Conservation (phyloP, 2,113 vertebrate genomes). For the Zootoca vivipara region DNA sequence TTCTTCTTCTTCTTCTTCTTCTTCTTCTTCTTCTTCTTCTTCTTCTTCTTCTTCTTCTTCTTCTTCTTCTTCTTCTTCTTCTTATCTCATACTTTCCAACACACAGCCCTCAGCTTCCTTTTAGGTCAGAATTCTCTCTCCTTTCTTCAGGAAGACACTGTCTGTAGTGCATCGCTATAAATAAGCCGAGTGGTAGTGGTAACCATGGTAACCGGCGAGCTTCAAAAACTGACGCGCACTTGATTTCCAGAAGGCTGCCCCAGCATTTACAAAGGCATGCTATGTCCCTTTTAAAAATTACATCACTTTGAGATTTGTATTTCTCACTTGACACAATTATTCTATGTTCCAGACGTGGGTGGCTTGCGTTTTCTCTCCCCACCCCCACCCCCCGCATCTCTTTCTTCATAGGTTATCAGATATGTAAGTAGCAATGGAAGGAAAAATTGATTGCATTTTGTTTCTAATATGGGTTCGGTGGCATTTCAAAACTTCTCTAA, state of each 20-base stretch:
- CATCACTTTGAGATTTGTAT: constrained; percentile 33
- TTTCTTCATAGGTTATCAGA: not conserved
- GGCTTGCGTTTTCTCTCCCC: accelerated
- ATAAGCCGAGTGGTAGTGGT: constrained; percentile 74
- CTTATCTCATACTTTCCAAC: constrained; percentile 30
- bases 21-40: constrained; percentile 58
- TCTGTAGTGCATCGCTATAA: constrained; percentile 75
- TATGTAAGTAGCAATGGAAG: not conserved
- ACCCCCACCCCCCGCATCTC: not conserved
- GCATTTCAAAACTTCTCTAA: constrained; percentile 1
- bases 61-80: constrained; percentile 41
- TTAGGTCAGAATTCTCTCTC: constrained; percentile 71
- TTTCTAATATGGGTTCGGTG: not conserved
- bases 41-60: constrained; percentile 70
- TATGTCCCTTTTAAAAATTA: constrained; percentile 54
- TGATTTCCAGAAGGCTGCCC: constrained; percentile 62
- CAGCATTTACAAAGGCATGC: constrained; percentile 61
- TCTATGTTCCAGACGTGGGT: not conserved
- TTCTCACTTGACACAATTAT: constrained; percentile 38
- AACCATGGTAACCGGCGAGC: constrained; percentile 74
- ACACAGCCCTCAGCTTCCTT: constrained; percentile 65
- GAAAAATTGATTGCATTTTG: not conserved
- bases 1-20: not conserved
- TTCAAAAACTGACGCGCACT: constrained; percentile 61
- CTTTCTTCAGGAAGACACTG: constrained; percentile 71